These are phyloP conservation scores for Asobara japonica DNA, from an alignment of 1,140 invertebrate genomes.

Conservation along the genomic window DNA sequence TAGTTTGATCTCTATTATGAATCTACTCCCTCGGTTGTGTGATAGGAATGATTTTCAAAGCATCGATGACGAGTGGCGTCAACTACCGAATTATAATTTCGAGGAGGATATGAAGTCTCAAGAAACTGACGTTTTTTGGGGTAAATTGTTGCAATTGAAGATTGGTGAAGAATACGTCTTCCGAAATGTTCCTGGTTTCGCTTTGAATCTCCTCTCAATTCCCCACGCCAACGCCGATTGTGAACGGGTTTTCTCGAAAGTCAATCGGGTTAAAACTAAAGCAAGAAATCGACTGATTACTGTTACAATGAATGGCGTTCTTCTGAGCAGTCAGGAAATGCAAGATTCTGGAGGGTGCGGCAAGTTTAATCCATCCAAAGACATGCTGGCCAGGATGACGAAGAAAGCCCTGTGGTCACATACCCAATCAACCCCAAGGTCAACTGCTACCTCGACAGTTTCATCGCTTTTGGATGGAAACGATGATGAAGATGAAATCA, in stretches of 20 bases:
- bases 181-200: slow-evolving; percentile 17
- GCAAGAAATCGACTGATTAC: slow-evolving; percentile 21
- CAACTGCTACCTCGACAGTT: neutral
- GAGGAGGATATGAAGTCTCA: neutral
- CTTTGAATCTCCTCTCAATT: slow-evolving; percentile 12
- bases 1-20: slow-evolving; percentile 21
- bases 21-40: slow-evolving; percentile 17
- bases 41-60: neutral
- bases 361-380: slow-evolving; percentile 23
- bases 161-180: slow-evolving; percentile 5
- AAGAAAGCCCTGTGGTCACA: neutral
- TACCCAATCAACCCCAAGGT: neutral
- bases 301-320: slow-evolving; percentile 6
- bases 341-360: neutral
- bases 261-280: slow-evolving; percentile 31
- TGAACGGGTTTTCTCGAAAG: slow-evolving; percentile 28
- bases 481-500: neutral
- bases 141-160: neutral
- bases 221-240: slow-evolving; percentile 31
- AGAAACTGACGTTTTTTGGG: neutral
- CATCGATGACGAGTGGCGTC: slow-evolving; percentile 35
- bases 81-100: slow-evolving; percentile 17
- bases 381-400: slow-evolving; percentile 12
- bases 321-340: slow-evolving; percentile 18
- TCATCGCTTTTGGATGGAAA: neutral